Conservation (phyloP, 1,140 invertebrate genomes). For the Drosophila sucinea region DNA sequence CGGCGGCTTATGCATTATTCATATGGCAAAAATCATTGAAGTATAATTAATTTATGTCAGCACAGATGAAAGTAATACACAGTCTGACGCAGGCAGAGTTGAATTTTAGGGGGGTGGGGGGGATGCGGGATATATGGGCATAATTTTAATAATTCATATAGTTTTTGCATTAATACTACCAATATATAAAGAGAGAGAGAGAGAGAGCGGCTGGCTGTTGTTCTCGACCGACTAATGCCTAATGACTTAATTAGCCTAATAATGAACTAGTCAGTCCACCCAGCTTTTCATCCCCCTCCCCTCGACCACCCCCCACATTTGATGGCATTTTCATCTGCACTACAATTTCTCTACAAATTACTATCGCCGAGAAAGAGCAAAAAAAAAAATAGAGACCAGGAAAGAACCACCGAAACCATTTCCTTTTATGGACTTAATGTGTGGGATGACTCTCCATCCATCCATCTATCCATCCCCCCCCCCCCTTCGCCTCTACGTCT, state of each 20-base stretch:
- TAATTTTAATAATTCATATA: conserved; percentile 76
- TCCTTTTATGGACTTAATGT: background rate
- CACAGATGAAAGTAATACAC: conserved; percentile 51
- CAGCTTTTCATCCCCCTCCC: too few species aligned
- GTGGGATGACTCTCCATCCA: conserved; percentile 1
- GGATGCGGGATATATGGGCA: background rate
- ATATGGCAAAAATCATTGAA: conserved; percentile 69
- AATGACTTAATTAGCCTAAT: conserved; percentile 79
- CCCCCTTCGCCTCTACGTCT: background rate
- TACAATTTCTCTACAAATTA: conserved; percentile 27
- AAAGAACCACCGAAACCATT: conserved; percentile 3
- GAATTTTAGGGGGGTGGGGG: background rate
- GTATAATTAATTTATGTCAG: conserved; percentile 71
- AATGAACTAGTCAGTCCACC: conserved; percentile 39
- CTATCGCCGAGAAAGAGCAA: background rate
- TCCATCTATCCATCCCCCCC: background rate
- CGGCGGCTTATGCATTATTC: conserved; percentile 58
- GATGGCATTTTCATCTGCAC: conserved; percentile 42
- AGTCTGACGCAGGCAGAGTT: background rate
- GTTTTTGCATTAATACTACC: conserved; percentile 58
- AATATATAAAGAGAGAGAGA: background rate
- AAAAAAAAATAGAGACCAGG: background rate
- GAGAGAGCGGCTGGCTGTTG: conserved; percentile 20
- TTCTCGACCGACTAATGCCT: conserved; percentile 56
- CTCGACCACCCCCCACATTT: too few species aligned